Percentiles rank a stretch among this genome's conserved stretches.
These are phyloP conservation scores for Circaetus gallicus DNA, from an alignment of 2,113 vertebrate species.

Conservation along the genomic window DNA sequence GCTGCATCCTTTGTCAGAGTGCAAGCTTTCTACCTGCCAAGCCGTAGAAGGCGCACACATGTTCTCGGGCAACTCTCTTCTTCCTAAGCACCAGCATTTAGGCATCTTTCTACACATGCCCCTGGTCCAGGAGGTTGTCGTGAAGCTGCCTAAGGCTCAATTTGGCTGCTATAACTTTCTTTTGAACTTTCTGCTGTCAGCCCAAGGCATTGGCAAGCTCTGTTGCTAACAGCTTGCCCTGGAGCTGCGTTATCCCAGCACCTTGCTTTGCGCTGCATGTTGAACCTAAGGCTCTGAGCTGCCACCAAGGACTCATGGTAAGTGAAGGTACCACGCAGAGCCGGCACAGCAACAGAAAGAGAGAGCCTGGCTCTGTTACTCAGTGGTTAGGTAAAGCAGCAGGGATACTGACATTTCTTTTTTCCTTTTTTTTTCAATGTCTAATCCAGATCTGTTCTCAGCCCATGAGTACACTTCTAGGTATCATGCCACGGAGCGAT, in stretches of 20 bases:
- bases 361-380: not conserved
- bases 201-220: not conserved
- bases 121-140: not conserved
- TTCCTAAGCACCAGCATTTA: not conserved
- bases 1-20: not conserved
- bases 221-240: not conserved
- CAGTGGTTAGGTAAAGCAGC: not conserved
- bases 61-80: not conserved
- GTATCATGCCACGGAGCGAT: rapidly evolving
- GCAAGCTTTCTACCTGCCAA: not conserved
- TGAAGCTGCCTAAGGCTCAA: not conserved
- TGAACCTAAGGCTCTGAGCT: not conserved
- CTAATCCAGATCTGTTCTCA: not conserved
- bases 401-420: not conserved
- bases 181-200: not conserved
- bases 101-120: rapidly evolving
- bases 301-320: not conserved
- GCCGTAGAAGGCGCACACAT: rapidly evolving
- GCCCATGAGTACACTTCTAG: not conserved
- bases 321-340: not conserved
- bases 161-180: not conserved
- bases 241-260: not conserved
- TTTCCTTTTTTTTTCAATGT: not conserved
- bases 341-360: not conserved
- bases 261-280: rapidly evolving